Percentiles rank a stretch among this genome's conserved stretches.
Conservation (phyloP, 2,113 vertebrate species). For the Mandrillus leucophaeus region DNA sequence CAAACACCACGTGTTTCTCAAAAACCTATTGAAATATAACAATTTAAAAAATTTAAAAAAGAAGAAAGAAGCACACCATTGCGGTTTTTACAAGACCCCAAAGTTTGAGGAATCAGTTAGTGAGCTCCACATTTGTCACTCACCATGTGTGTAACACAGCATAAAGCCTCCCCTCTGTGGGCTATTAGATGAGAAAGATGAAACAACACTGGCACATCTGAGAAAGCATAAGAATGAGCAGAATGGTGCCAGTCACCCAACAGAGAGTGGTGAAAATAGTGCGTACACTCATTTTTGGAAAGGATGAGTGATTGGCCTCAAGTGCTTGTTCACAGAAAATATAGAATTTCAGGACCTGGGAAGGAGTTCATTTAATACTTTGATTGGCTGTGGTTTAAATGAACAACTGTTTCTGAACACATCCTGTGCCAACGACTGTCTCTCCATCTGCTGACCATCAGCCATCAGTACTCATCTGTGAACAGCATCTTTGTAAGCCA, state of each 20-base stretch:
- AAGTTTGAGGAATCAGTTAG: neutral
- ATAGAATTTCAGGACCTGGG: neutral
- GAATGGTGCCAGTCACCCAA: fast-evolving
- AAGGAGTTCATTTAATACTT: neutral
- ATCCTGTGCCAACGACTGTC: neutral
- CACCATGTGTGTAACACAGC: fast-evolving
- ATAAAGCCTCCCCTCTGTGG: neutral
- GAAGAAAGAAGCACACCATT: no score
- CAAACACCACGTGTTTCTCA: no score
- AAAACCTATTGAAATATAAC: no score
- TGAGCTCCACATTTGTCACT: neutral
- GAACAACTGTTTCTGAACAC: neutral
- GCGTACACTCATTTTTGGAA: neutral
- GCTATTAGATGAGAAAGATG: neutral
- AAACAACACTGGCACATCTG: neutral
- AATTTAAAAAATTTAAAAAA: fast-evolving
- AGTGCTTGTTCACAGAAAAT: neutral
- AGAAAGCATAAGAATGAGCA: neutral
- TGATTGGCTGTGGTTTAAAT: neutral
- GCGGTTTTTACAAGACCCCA: neutral
- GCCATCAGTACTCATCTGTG: fast-evolving
- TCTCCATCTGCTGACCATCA: neutral
- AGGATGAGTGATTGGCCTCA: neutral
- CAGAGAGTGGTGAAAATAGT: fast-evolving
- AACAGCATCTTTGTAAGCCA: neutral